These are phyloP conservation scores for Salvelinus alpinus DNA, from an alignment of 2,113 vertebrate species.

Conservation along the genomic window DNA sequence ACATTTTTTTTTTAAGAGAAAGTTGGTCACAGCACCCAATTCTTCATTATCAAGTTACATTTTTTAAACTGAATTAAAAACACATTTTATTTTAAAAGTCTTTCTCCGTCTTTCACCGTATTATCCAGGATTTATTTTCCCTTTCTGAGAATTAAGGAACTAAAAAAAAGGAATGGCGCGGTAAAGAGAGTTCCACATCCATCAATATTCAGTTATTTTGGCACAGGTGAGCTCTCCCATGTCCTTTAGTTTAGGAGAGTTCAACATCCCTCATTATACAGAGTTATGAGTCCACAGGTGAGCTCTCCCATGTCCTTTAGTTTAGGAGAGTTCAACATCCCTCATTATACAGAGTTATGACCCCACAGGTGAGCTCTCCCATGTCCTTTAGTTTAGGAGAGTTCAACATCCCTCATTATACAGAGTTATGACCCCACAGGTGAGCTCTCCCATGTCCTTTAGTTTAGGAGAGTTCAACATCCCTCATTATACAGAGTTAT, in stretches of 20 bases:
- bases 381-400: not conserved
- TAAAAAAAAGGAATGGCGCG: slow-evolving; percentile 29
- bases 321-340: slow-evolving; percentile 16
- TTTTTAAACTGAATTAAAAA: slow-evolving; percentile 31
- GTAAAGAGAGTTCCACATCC: slow-evolving; percentile 42
- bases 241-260: too few species aligned
- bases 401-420: slow-evolving; percentile 6
- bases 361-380: too few species aligned
- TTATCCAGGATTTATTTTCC: not conserved
- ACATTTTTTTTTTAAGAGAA: too few species aligned
- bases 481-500: not conserved
- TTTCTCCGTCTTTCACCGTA: not conserved
- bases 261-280: too few species aligned
- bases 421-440: not conserved
- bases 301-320: too few species aligned
- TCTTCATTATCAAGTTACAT: slow-evolving; percentile 38
- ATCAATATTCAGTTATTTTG: slow-evolving; percentile 20
- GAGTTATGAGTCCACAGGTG: not conserved
- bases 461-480: slow-evolving; percentile 14
- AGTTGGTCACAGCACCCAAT: slow-evolving; percentile 64
- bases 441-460: too few species aligned
- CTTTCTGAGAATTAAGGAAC: slow-evolving; percentile 41
- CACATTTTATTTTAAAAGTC: not conserved
- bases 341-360: not conserved
- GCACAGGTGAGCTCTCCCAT: too few species aligned